Evolutionary conservation across 2,888 invertebrate genomes (phyloP).

Genomic region (Acrobasis repandana): DNA sequence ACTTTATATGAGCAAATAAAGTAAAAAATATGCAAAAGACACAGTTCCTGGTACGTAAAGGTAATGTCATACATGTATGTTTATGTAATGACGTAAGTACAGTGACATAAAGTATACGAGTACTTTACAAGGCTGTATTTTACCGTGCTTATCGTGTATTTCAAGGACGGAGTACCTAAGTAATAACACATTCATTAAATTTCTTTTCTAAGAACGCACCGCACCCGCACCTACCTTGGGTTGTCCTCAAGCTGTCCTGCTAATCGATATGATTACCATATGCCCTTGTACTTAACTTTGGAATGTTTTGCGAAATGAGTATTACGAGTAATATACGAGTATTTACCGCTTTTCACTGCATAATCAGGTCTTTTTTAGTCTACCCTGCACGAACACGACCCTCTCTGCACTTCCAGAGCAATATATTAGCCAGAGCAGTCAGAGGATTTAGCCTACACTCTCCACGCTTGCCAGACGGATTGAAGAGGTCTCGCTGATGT

Average conservation of each 20-base stretch:
- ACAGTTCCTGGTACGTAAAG: neutral
- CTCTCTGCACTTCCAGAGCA: too few relatives aligned
- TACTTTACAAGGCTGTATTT: slow-evolving; percentile 9
- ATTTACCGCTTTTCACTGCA: too few relatives aligned
- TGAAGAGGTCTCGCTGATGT: too few relatives aligned
- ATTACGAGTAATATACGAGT: neutral
- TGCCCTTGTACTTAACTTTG: neutral
- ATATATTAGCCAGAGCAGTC: too few relatives aligned
- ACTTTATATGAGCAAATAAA: too few relatives aligned
- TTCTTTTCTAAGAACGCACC: neutral
- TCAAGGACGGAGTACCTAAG: neutral
- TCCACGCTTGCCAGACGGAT: too few relatives aligned
- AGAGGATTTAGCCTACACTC: too few relatives aligned
- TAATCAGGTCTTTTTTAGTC: too few relatives aligned
- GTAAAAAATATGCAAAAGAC: neutral
- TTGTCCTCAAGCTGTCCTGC: neutral
- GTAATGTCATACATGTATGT: neutral
- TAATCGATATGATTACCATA: neutral
- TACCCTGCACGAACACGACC: too few relatives aligned
- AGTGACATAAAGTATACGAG: neutral
- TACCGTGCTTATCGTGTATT: slow-evolving; percentile 8
- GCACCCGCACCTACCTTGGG: neutral
- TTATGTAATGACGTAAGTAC: neutral
- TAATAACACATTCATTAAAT: slow-evolving; percentile 1
- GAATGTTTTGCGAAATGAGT: neutral